Percentiles rank a stretch among this genome's conserved stretches.
Conservation (phyloP, 2,888 invertebrate genomes). For the Craniophora ligustri region DNA sequence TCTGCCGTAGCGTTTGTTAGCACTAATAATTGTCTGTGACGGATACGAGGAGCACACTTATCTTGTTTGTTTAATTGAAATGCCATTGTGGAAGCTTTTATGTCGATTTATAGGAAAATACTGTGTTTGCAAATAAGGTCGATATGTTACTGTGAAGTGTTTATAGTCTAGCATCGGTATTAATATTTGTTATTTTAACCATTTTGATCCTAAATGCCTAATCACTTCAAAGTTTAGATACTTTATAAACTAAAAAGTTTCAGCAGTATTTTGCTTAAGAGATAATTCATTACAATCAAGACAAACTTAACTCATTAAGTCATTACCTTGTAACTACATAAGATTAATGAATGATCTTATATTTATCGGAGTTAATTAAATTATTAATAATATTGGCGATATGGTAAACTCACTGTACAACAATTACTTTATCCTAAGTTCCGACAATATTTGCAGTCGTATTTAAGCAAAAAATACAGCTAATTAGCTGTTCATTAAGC, state of each 20-base stretch:
- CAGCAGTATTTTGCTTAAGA: background rate
- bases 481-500: background rate
- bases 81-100: slow-evolving; percentile 32
- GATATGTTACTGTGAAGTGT: background rate
- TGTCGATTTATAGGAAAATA: slow-evolving; percentile 18
- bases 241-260: background rate
- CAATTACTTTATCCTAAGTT: background rate
- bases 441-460: background rate
- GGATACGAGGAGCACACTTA: slow-evolving; percentile 49
- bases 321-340: background rate
- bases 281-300: background rate
- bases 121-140: slow-evolving; percentile 1
- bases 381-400: background rate
- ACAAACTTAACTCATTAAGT: background rate
- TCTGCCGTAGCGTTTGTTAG: slow-evolving; percentile 48
- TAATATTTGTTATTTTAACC: background rate
- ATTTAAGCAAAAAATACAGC: background rate
- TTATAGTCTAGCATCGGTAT: background rate
- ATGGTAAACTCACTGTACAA: background rate
- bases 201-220: background rate
- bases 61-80: slow-evolving; percentile 55
- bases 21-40: slow-evolving; percentile 55
- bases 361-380: background rate
- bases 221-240: background rate
- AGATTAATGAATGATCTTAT: background rate